Base-by-base conservation (phyloP, 2,113 vertebrate species). In the Sander lucioperca region DNA sequence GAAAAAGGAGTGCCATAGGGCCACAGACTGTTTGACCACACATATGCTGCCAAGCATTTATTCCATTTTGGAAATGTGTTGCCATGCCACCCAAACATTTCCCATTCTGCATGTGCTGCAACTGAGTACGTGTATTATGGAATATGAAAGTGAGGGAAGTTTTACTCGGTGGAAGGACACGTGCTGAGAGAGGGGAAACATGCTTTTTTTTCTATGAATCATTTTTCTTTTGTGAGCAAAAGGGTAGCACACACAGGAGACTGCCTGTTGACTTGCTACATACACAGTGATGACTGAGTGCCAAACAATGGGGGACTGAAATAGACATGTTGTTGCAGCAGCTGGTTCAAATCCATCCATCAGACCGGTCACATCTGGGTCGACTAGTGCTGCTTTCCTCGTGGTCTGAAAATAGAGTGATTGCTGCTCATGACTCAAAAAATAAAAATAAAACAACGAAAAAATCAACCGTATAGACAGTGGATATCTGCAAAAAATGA, bases 251-350 rank as follows among this genome's bases (percentile, higher is more conserved):
- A 77, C 72, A 82, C 80, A 84, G 66, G 80, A 84, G 86, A 66
- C 79, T 71, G 80, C 27, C 81, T 88, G 87, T 86, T 86, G 88
- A 91, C 79, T 87, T 62, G 77, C 75, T 83, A 10, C 80, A 75
- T 58, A 84, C 80, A 90, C 85, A 77, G 77, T 48, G 89, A 85
- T 78, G 91, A 92, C 84, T 89, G 85, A 93, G 80, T 61, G 79
- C 80, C 87, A 90, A 91, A 94, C 93, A 93, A 94, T 91, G 79
- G 89, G 65, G 27, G 86, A 92, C 90, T 85, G 89, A 94, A 94
- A 94, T 94, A 94, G 90, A 88, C 71, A 72, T 92, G 89, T 89
- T 91, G 79, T 88, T 86, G 82, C 77, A 81, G 69, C 6, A 67
- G 84, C 83, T 80, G 89, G 83, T 86, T 85, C 19, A 59, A 70